A percentile compares a stretch with the other conserved stretches of the same genome.
phyloP scores from a whole-genome alignment of 2,797 vertebrate genomes.

The Sebastiscus albofasciatus region DNA sequence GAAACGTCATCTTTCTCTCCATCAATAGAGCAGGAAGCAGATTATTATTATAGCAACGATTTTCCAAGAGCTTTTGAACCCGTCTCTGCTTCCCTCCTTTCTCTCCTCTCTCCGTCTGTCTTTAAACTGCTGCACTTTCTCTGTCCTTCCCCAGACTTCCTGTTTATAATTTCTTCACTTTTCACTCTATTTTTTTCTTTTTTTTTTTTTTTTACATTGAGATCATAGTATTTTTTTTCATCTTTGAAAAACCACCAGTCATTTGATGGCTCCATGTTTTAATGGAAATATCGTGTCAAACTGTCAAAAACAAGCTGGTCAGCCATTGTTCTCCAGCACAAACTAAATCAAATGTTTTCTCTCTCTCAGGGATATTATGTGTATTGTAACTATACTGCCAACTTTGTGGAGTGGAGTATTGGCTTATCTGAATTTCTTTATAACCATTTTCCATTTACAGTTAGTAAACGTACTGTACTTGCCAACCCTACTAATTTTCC shows the following conservation, averaged over 20 bases:
- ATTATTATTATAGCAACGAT: conserved; percentile 65
- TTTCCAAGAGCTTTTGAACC: conserved; percentile 63
- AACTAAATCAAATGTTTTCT: conserved; percentile 12
- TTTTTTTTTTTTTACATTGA: conserved; percentile 1
- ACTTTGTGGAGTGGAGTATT: not conserved
- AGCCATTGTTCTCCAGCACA: conserved; percentile 26
- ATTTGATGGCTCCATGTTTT: conserved; percentile 64
- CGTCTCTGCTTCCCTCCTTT: conserved; percentile 19
- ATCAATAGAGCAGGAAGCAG: conserved; percentile 57
- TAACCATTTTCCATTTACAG: not conserved
- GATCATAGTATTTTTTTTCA: conserved; percentile 6
- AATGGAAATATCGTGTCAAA: conserved; percentile 43
- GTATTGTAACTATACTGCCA: not conserved
- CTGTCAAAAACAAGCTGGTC: conserved; percentile 34
- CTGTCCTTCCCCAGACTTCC: conserved; percentile 35
- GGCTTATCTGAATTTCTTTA: not conserved
- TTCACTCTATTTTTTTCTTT: not conserved
- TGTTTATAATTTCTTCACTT: conserved; percentile 32
- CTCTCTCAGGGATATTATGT: not conserved
- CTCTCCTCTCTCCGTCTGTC: not conserved
- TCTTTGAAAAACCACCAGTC: conserved; percentile 17
- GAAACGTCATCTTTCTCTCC: conserved; percentile 60
- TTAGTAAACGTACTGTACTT: not conserved
- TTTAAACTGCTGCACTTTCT: conserved; percentile 5
- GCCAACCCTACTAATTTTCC: too few relatives aligned